A percentile compares a stretch with the other conserved stretches of the same genome.
Conservation (phyloP, 2,797 vertebrate genomes). For the Halcyon chelicuti region DNA sequence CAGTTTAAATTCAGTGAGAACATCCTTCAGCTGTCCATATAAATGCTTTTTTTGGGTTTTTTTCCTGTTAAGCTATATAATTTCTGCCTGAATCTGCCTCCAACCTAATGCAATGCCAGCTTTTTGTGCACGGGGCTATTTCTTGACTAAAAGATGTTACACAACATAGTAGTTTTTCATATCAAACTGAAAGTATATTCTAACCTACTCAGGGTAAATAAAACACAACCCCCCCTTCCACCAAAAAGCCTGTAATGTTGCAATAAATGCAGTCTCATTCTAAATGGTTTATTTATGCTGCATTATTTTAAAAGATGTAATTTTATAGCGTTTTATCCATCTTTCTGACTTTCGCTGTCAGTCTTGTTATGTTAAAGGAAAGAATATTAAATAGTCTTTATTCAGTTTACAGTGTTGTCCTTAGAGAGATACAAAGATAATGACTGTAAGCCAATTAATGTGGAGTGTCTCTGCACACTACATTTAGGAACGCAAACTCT, state of each 20-base stretch:
- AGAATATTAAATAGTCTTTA: slow-evolving; percentile 66
- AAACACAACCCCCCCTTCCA: slow-evolving; percentile 77
- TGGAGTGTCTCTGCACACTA: not conserved
- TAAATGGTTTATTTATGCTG: slow-evolving; percentile 80
- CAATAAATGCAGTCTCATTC: slow-evolving; percentile 80
- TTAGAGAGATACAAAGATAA: slow-evolving; percentile 47
- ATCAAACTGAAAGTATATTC: slow-evolving; percentile 67
- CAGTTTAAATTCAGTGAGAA: not conserved
- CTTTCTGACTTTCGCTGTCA: slow-evolving; percentile 74
- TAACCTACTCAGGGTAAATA: slow-evolving; percentile 83
- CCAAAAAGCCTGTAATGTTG: slow-evolving; percentile 84
- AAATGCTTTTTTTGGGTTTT: not conserved
- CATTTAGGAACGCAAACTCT: not conserved
- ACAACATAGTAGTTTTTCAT: slow-evolving; percentile 59
- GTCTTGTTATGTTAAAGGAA: slow-evolving; percentile 70
- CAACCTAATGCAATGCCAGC: slow-evolving; percentile 62
- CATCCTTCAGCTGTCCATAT: not conserved
- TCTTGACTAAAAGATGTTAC: slow-evolving; percentile 63
- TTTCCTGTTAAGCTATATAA: slow-evolving; percentile 2
- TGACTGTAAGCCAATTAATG: slow-evolving; percentile 38
- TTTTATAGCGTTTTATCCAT: slow-evolving; percentile 74
- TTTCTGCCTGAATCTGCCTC: slow-evolving; percentile 64
- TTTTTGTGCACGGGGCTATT: slow-evolving; percentile 69
- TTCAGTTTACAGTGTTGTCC: slow-evolving; percentile 53
- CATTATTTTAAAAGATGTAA: slow-evolving; percentile 74